Base-by-base conservation (phyloP, 2,888 invertebrate species). In the Lycophotia porphyrea region DNA sequence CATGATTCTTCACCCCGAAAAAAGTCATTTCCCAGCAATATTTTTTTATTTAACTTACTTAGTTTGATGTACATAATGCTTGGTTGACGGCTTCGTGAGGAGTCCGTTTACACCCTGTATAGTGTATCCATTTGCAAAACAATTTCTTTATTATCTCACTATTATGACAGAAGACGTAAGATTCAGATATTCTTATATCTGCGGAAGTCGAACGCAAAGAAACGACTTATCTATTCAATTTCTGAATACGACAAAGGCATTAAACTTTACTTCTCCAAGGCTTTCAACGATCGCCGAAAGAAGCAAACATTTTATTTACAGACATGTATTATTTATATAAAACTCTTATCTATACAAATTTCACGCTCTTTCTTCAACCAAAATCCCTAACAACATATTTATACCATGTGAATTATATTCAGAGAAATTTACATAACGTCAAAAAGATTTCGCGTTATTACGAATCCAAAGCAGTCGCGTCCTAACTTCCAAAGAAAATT, bases 361-460 rank as follows among this genome's bases (percentile, higher is more conserved):
- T 76, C 71, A 81, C 68, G 82, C 81, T 75, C 61, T 36, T 49
- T 80, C 81, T 60, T 68, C 71, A 49, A 75, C 68, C 61, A 31
- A 82, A 87, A 77, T 69, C 78, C 73, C 68, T 73, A 68, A 77
- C 72, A 87, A 86, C 80, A 85, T 86, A 87, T 78, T 87, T 86
- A 87, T 85, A 74, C 76, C 75, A 70, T 64, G 76, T 76, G 85
- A 85, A 82, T 86, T 86, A 86, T 85, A 80, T 85, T 82, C 80
- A 58, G 73, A 47, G 39, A 81, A 79, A 87, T 86, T 86, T 85
- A 87, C 86, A 87, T 84, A 85, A 81, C 79, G 88, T 86, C 86
- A 85, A 85, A 87, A 86, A 87, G 86, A 87, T 86, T 85, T 78
- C 44, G 70, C 74, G 76, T 78, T 86, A 87, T 87, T 85, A 86